Conservation (phyloP, 30 jellyfish, hydroid and myxozoan genomes). For the Chironex yamaguchii region DNA sequence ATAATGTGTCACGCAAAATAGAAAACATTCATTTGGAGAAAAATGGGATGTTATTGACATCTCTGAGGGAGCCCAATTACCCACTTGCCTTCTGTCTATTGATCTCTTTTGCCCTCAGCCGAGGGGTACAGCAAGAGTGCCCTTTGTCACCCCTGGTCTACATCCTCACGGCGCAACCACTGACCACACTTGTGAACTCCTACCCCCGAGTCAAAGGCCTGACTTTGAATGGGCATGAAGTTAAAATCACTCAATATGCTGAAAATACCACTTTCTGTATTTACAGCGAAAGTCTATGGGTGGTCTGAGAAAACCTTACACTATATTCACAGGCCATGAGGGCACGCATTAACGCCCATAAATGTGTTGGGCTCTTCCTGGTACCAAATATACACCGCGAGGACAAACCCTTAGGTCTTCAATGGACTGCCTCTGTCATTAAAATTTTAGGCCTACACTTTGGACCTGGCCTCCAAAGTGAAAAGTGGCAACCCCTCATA, state of each 20-base stretch:
- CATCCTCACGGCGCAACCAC: not conserved
- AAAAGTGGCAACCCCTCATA: not conserved
- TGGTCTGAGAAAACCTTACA: not conserved
- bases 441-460: constrained; percentile 2
- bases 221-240: too few species aligned
- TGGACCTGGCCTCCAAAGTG: not conserved
- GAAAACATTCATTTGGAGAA: too few species aligned
- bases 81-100: too few species aligned
- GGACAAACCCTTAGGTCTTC: not conserved
- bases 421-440: not conserved
- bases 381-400: too few species aligned
- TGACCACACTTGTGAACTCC: not conserved
- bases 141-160: constrained; percentile 41
- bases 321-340: not conserved
- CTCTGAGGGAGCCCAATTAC: too few species aligned
- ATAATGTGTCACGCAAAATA: too few species aligned
- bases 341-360: not conserved
- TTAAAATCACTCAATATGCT: constrained; percentile 28
- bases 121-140: constrained; percentile 54
- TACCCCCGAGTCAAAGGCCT: too few species aligned
- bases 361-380: not conserved
- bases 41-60: too few species aligned
- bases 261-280: constrained; percentile 27
- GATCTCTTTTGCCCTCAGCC: too few species aligned
- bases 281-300: not conserved